These are phyloP conservation scores for Rallus limicola DNA, from an alignment of 2,113 vertebrate species.

Conservation along the genomic window DNA sequence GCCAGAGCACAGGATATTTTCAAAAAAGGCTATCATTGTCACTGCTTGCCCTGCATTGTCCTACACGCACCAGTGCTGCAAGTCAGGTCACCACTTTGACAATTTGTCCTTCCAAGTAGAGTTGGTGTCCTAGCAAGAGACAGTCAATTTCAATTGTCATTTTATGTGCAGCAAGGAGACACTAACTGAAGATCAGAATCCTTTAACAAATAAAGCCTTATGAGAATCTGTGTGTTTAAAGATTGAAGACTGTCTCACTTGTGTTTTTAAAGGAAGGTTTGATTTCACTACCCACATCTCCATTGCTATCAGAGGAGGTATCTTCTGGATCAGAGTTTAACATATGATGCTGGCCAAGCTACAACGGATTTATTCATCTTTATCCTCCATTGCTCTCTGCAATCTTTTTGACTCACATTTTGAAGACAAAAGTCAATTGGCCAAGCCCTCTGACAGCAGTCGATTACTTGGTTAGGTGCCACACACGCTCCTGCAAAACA, in stretches of 20 bases:
- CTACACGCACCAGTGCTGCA: accelerated
- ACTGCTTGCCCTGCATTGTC: background rate
- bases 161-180: background rate
- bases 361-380: background rate
- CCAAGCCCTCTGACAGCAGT: background rate
- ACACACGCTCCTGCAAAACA: background rate
- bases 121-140: background rate
- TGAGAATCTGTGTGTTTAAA: background rate
- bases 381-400: background rate
- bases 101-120: background rate
- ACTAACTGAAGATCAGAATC: background rate
- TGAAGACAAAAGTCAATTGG: background rate
- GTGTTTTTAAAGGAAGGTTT: background rate
- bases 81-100: background rate
- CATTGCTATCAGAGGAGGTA: background rate
- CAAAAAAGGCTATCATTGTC: background rate
- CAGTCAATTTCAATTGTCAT: background rate
- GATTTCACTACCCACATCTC: background rate
- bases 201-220: background rate
- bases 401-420: background rate
- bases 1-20: background rate
- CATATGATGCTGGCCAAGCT: background rate
- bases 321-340: background rate
- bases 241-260: background rate
- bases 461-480: background rate